Conservation (phyloP, 2,888 invertebrate genomes). For the Sarcophaga variegata region DNA sequence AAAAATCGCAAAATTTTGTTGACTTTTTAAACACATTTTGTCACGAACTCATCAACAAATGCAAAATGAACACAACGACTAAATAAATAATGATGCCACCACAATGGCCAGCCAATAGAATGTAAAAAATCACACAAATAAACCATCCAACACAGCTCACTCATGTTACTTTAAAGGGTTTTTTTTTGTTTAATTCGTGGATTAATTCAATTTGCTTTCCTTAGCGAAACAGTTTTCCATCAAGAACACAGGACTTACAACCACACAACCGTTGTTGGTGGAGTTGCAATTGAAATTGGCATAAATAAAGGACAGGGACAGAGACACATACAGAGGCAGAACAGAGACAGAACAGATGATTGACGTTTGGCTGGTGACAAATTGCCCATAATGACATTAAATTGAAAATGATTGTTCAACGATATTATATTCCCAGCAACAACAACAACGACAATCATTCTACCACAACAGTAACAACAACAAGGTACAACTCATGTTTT, state of each 20-base stretch:
- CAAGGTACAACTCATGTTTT: neutral
- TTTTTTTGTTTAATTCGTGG: neutral
- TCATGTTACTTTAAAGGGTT: neutral
- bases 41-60: conserved; percentile 78
- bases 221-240: neutral
- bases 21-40: conserved; percentile 80
- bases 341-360: conserved; percentile 40
- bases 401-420: conserved; percentile 80
- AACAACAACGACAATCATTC: neutral
- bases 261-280: neutral
- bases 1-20: conserved; percentile 72
- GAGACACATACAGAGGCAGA: too few relatives aligned
- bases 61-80: conserved; percentile 67
- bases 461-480: neutral
- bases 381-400: conserved; percentile 80
- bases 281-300: neutral
- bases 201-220: neutral
- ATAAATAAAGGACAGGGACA: neutral
- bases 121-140: conserved; percentile 19
- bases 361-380: conserved; percentile 76
- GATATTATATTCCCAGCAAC: conserved; percentile 14
- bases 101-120: conserved; percentile 19
- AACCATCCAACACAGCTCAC: neutral
- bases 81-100: conserved; percentile 75
- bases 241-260: neutral